Conservation (phyloP, 2,113 vertebrate species). For the Brevimyrus niger region DNA sequence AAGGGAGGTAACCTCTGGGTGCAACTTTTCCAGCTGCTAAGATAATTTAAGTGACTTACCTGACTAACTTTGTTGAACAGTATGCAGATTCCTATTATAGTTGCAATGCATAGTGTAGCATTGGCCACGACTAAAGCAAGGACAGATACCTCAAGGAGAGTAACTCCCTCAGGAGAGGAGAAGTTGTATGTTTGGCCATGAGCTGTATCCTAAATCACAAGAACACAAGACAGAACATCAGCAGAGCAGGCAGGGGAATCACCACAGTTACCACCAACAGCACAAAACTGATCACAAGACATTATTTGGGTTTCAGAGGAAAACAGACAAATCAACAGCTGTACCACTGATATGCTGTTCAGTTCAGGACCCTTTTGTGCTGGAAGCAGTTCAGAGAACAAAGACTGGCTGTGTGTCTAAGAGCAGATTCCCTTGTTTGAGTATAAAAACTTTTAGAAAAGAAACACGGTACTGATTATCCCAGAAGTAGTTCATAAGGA, state of each 20-base stretch:
- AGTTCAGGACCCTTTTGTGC: neutral
- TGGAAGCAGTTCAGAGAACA: neutral
- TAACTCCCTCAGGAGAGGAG: neutral
- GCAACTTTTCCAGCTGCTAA: neutral
- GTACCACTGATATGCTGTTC: neutral
- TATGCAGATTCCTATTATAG: neutral
- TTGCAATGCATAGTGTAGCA: neutral
- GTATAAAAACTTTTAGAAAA: neutral
- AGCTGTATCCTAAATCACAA: neutral
- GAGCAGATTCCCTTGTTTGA: neutral
- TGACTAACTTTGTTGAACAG: conserved; percentile 3
- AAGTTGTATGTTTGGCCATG: neutral
- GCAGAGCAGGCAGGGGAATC: neutral
- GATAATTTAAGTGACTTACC: neutral
- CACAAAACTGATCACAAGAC: neutral
- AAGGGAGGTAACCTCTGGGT: neutral
- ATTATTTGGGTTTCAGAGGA: neutral
- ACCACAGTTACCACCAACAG: neutral
- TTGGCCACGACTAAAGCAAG: neutral
- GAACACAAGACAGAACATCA: neutral
- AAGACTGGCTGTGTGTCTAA: neutral
- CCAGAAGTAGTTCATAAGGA: neutral
- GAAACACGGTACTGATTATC: neutral
- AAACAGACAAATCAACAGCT: neutral
- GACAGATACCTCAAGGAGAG: neutral